Base-by-base conservation (phyloP, 1,140 invertebrate species). In the Caenorhabditis tropicalis region DNA sequence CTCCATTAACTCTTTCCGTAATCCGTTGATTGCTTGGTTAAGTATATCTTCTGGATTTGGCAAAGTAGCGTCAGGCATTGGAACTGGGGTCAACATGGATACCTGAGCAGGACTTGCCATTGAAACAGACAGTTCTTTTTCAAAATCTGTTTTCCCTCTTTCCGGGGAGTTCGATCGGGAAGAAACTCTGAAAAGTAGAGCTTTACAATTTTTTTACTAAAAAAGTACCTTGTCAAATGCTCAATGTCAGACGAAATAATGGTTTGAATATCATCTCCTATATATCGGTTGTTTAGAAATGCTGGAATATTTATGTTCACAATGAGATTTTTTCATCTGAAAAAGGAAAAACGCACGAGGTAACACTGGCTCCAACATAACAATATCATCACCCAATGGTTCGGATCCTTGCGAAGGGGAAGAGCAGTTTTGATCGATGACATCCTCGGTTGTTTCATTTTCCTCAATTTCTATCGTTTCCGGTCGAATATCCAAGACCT, bases 401-500 rank as follows among this genome's bases (percentile, higher is more conserved):
- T 74, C 65, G 15, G 36, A 74, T 6, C 36, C 29, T 74, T 74
- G 65, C 15, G 36, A 43, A 4, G 65, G 65, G 9, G 65, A 74
- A 12, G 65, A 74, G n/a, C 65, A 43, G 19, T 74, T 24, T 3
- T 74, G 36, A 2, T 74, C 36, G 7, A 24, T n/a, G 6, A 21
- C 7, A 21, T 43, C 36, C 24, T 74, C 65, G 2, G 6, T 5
- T 21, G 19, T 4, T 10, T 43, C 65, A 33, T 10, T 24, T 27
- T 74, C 65, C 10, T 43, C 58, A 6, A 36, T 36, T n/a, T 27
- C 60, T 2, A 36, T 53, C n/a, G 27, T 48, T 39, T 85, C 84
- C 9, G 84, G 56, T 31, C 65, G 12, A 24, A 85, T 85, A 36
- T 85, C 84, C 43, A 85, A 58, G 24, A 86, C 85, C 16, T 39